Percentiles rank a stretch among this genome's conserved stretches.
These are phyloP conservation scores for Ptychochromis oligacanthus DNA, from an alignment of 2,113 vertebrate genomes.

Conservation along the genomic window DNA sequence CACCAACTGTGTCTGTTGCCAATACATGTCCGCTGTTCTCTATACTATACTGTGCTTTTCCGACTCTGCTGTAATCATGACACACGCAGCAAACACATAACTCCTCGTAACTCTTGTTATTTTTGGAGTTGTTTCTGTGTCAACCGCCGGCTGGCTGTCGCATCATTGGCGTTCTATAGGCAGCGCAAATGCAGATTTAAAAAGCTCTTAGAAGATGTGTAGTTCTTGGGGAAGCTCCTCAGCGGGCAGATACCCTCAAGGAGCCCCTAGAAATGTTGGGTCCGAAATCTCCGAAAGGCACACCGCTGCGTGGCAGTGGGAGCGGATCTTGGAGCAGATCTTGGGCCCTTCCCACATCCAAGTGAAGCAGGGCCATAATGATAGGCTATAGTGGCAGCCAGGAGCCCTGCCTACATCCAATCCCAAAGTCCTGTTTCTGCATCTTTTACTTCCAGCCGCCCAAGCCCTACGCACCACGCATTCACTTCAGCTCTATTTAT, in stretches of 20 bases:
- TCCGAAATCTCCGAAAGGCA: background rate
- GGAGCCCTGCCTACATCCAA: constrained; percentile 40
- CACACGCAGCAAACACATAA: background rate
- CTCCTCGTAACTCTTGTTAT: no score
- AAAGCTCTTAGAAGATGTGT: no score
- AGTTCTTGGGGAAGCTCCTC: no score
- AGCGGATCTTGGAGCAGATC: constrained; percentile 34
- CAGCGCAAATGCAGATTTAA: no score
- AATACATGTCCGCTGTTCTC: background rate
- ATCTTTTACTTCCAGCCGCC: constrained; percentile 23
- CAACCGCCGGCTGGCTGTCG: background rate
- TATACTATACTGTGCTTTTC: background rate
- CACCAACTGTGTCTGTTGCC: background rate
- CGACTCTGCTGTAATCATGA: background rate
- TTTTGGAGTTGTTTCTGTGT: background rate
- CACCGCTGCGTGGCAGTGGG: constrained; percentile 34
- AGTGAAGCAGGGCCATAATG: constrained; percentile 63
- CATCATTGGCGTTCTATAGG: background rate
- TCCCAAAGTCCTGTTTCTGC: constrained; percentile 23
- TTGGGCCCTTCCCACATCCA: constrained; percentile 62
- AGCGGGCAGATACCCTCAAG: background rate
- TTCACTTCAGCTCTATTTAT: constrained; percentile 56
- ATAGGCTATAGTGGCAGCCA: constrained; percentile 51
- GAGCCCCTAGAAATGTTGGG: background rate
- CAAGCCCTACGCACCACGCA: background rate